Evolutionary conservation across 2,797 vertebrate species (phyloP).

Genomic region (Zalophus californianus): DNA sequence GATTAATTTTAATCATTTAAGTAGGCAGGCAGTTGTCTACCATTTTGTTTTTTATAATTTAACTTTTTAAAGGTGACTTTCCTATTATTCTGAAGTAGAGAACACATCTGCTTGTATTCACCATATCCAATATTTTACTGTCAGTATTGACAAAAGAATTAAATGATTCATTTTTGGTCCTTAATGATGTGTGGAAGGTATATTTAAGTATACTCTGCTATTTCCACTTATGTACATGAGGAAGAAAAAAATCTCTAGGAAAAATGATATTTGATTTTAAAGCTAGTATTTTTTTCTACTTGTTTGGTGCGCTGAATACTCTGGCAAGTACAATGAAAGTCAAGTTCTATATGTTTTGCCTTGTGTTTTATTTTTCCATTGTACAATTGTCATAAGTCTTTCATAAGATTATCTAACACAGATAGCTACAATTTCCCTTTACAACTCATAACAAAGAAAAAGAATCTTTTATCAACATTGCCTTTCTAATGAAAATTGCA

Average conservation of each 20-base stretch:
- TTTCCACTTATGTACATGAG: constrained; percentile 39
- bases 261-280: constrained; percentile 56
- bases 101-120: constrained; percentile 47
- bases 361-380: constrained; percentile 68
- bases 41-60: constrained; percentile 52
- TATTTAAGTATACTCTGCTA: constrained; percentile 22
- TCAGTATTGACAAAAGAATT: constrained; percentile 65
- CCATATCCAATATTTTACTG: constrained; percentile 39
- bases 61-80: constrained; percentile 37
- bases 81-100: background rate
- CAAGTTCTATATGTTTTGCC: constrained; percentile 47
- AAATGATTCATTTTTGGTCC: constrained; percentile 57
- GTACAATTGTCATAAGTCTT: constrained; percentile 45
- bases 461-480: constrained; percentile 49
- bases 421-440: constrained; percentile 66
- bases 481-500: constrained; percentile 69
- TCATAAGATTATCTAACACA: constrained; percentile 50
- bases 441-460: constrained; percentile 45
- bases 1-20: constrained; percentile 42
- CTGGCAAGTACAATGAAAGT: constrained; percentile 59
- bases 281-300: background rate
- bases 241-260: background rate
- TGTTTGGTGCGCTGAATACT: constrained; percentile 43
- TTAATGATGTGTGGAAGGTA: constrained; percentile 42
- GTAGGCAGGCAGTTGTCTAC: constrained; percentile 4